Evolutionary conservation across 2,888 invertebrate species (phyloP), one percentile per base, ranked within the genome.

Genomic region (Plusia festucae): DNA sequence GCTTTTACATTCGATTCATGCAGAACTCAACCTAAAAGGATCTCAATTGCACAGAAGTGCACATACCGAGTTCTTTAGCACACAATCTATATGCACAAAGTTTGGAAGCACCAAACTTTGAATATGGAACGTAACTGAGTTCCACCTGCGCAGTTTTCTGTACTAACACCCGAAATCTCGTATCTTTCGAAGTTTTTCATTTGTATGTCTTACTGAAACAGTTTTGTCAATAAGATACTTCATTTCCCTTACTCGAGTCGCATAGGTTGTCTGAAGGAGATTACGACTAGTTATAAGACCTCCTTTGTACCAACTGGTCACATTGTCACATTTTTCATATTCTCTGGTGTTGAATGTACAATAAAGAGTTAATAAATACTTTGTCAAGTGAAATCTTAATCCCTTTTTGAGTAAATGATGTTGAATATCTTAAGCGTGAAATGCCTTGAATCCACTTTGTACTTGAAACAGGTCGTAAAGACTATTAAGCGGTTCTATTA

Each of bases 1-100:
- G 84, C 88, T 88, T 88, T 87, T 83, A 85, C 85, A 83, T 89
- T 87, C 84, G 85, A 87, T 86, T 88, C 86, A 83, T 80, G 83
- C 83, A 77, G 78, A 88, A 89, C 85, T 85, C 78, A 76, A 76
- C 79, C 76, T 85, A 85, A 85, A 85, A 84, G 83, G 87, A 88
- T 87, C 88, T 85, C 87, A 80, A 88, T 90, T 88, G 87, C 83
- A 84, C 72, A 78, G 80, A 83, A 90, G 83, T 86, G 88, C 86
- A 81, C 81, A 84, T 82, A 79, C 79, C 74, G 73, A 86, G 85
- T 88, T 89, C 88, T 88, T 87, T 85, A 76, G 82, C 83, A 83
- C 82, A 82, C 85, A 83, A 78, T 84, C 84, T 85, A 87, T 83
- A 85, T 86, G 87, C 83, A 85, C 85, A 85, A 90, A 92, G 85